A percentile compares a stretch with the other conserved stretches of the same genome.
Conservation (phyloP, 2,888 invertebrate species). For the Anoplius nigerrimus region DNA sequence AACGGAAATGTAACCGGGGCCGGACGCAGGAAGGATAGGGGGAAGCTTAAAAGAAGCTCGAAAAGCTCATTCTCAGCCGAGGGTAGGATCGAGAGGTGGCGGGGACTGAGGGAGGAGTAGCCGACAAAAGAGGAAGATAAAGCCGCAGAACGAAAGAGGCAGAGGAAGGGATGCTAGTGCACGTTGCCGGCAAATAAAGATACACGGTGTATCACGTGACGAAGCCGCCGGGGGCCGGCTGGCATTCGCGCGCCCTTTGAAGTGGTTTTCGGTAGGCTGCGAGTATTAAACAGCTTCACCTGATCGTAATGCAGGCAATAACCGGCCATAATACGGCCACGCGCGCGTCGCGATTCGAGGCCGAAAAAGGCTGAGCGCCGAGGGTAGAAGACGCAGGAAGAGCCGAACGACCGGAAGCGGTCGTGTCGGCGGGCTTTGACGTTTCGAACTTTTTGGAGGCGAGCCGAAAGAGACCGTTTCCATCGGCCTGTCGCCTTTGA, state of each 20-base stretch:
- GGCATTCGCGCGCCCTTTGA: conserved; percentile 42
- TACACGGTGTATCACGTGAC: too few relatives aligned
- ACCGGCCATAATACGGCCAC: conserved; percentile 54
- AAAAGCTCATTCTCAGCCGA: too few relatives aligned
- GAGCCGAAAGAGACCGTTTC: background rate
- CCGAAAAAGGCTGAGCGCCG: conserved; percentile 27
- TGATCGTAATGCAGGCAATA: conserved; percentile 63
- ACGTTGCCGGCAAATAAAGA: too few relatives aligned
- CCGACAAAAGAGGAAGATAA: too few relatives aligned
- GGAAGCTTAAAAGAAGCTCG: too few relatives aligned
- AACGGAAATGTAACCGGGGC: too few relatives aligned
- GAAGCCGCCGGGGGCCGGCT: too few relatives aligned
- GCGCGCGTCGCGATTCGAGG: conserved; percentile 13
- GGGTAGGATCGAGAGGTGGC: too few relatives aligned
- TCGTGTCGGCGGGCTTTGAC: conserved; percentile 33
- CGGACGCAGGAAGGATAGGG: too few relatives aligned
- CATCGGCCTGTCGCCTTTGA: background rate
- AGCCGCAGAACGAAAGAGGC: too few relatives aligned
- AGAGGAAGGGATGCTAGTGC: too few relatives aligned
- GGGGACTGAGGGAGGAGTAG: too few relatives aligned
- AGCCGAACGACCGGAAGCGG: conserved; percentile 63
- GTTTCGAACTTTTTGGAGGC: conserved; percentile 4
- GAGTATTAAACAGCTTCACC: conserved; percentile 59
- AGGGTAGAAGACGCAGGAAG: conserved; percentile 35
- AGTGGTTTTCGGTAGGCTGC: conserved; percentile 53